Evolutionary conservation across 1,140 invertebrate species (phyloP), one percentile per base, ranked within the genome.

Genomic region (Acromyrmex echinatior): DNA sequence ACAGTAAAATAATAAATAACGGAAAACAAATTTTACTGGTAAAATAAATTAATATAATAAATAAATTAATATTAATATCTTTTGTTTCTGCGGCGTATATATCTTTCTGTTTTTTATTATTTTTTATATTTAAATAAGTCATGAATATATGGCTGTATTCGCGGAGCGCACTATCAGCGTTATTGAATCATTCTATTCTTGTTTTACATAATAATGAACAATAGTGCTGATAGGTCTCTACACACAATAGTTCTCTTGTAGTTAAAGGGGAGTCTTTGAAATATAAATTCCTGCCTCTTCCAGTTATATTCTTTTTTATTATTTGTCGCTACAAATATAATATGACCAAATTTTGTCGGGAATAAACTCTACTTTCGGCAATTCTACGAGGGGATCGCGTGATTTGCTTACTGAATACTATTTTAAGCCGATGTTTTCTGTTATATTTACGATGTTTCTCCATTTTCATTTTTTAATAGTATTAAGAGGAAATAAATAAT

Each of bases 281-380:
- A 63, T 45, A 49, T 16, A 16, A 62, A 21, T 28, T 14, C 3
- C 49, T 25, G 14, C 12, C 14, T 60, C 18, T 45, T 31, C 39
- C 39, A 9, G 7, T 73, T 28, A 77, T 12, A 21, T 60, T 18
- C 16, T 25, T 49, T 45, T 65, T 65, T 12, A 79, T 49, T 65
- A 51, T 5, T 39, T 35, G 18, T 62, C 21, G 12, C 7, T 21
- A 25, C 0, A 21, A 4, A 2, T 78, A 63, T 76, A 60, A 7
- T 1, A 25, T 12, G 21, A 28, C 35, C 60, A 21, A 25, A 49
- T 63, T 45, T 58, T 39, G 31, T 76, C 7, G 39, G 9, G 39
- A 58, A 16, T 58, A 65, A 78, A 31, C n/a, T 76, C 49, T 21
- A 58, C 77, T 91, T 91, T 86, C 81, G 87, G 49, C 12, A 77